These are phyloP conservation scores for Donacobius atricapilla DNA, from an alignment of 2,113 vertebrate genomes.

Conservation along the genomic window DNA sequence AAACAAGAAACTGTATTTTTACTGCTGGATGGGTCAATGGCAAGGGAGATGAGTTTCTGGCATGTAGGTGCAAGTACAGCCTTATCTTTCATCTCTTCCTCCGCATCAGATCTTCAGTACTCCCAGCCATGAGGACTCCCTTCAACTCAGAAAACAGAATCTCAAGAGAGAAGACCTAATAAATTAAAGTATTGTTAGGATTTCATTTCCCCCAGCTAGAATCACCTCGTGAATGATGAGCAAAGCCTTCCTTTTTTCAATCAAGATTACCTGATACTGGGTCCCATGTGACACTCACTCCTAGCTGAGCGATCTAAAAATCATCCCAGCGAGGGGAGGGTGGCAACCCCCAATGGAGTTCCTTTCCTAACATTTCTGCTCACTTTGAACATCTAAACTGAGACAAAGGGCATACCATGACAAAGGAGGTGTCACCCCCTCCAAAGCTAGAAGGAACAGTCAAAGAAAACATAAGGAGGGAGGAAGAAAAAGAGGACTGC, in stretches of 20 bases:
- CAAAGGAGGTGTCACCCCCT: not conserved
- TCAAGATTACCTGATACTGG: conserved; percentile 3
- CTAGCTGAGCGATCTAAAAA: not conserved
- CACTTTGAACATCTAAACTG: not conserved
- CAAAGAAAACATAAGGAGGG: not conserved
- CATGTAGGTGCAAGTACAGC: not conserved
- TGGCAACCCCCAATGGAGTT: not conserved
- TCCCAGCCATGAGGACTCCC: not conserved
- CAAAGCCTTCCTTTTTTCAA: conserved; percentile 24
- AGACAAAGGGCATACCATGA: not conserved
- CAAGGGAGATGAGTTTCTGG: not conserved
- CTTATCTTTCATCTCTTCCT: conserved; percentile 12
- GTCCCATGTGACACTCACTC: not conserved
- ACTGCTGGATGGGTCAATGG: not conserved
- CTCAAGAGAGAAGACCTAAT: not conserved
- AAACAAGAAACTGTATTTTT: not conserved
- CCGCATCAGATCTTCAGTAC: not conserved
- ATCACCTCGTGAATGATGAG: not conserved
- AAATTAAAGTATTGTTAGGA: not conserved
- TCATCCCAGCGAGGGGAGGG: fast-evolving
- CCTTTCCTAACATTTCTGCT: not conserved
- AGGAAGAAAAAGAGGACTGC: not conserved
- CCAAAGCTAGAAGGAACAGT: not conserved
- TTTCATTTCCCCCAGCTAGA: not conserved
- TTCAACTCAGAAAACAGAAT: not conserved